Evolutionary conservation across 92 coral and sea anemone genomes (phyloP).

Genomic region (Umimayanthus kanabou): DNA sequence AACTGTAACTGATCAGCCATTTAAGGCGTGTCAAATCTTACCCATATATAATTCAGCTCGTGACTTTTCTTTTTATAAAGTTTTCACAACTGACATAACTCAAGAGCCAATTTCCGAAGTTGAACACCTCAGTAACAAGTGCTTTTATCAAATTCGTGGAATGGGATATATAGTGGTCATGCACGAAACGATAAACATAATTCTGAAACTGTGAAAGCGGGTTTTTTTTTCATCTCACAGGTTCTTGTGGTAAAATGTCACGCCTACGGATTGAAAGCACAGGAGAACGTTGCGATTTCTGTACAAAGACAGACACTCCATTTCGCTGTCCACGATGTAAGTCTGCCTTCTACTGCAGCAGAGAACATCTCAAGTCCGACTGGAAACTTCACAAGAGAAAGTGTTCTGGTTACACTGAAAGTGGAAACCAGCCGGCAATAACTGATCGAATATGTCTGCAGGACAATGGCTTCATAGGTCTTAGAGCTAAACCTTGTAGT

Average conservation of each 20-base stretch:
- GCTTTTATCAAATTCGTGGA: too few relatives aligned
- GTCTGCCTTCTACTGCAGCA: conserved; percentile 40
- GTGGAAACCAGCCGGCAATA: background rate
- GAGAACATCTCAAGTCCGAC: conserved; percentile 37
- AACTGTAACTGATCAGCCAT: too few relatives aligned
- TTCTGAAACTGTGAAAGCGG: background rate
- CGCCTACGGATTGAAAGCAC: background rate
- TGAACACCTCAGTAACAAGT: too few relatives aligned
- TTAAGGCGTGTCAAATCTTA: too few relatives aligned
- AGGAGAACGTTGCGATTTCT: conserved; percentile 25
- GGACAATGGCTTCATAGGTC: background rate
- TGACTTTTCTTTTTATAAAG: too few relatives aligned
- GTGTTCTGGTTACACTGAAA: conserved; percentile 7
- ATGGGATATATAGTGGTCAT: background rate
- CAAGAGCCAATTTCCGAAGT: too few relatives aligned
- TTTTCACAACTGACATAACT: too few relatives aligned
- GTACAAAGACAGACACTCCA: conserved; percentile 26
- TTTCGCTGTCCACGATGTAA: conserved; percentile 39
- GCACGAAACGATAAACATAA: background rate
- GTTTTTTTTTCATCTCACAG: background rate
- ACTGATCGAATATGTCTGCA: conserved; percentile 13
- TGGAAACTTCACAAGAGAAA: conserved; percentile 40
- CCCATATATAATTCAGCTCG: too few relatives aligned
- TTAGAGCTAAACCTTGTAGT: background rate
- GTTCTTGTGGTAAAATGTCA: conserved; percentile 2